Evolutionary conservation across 30 jellyfish, hydroid and myxozoan genomes (phyloP), one percentile per base, ranked within the genome.

Genomic region (Aurelia coerulea): DNA sequence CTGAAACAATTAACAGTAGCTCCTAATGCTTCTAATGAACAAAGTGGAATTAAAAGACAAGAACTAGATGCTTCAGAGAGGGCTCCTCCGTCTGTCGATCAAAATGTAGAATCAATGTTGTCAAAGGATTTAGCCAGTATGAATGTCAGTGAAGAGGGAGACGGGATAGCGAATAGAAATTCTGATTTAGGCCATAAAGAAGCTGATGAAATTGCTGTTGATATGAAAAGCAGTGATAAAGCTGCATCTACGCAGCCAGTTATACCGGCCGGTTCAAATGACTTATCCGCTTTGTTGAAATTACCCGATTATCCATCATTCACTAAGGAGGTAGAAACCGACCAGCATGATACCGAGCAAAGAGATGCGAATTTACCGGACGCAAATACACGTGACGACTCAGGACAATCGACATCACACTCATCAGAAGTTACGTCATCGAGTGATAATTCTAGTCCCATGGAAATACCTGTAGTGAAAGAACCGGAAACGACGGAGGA

Each of bases 1-100:
- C 63, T 71, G 23, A 86, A 77, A 56, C 79, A 86, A 29, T 5
- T 78, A 18, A 35, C 81, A 17, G 37, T 13, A 58, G 15, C 90
- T 15, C 46, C 39, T 39, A 49, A 13, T 76, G 73, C 73, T 31
- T 10, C 58, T 23, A 51, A 31, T 33, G 73, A 49, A 64, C 65
- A n/a, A 52, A 33, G 18, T 8, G 86, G 10, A 35, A 29, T 18
- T 16, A 13, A 35, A 4, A 23, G 76, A 16, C 56, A 46, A 9
- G 56, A 46, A 46, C 56, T 46, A 14, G 70, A 60, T 60, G 35
- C 70, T 17, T 60, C 78, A 16, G 78, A 68, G 15, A 68, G 60
- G 52, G 52, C 31, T 17, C 52, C 59, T 68, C 23, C 56, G 18
- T 9, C 78, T n/a, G 78, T 29, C 5, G 56, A 68, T 37, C 56